Conservation (phyloP, 2,113 vertebrate genomes). For the Paracyprichromis sp. region DNA sequence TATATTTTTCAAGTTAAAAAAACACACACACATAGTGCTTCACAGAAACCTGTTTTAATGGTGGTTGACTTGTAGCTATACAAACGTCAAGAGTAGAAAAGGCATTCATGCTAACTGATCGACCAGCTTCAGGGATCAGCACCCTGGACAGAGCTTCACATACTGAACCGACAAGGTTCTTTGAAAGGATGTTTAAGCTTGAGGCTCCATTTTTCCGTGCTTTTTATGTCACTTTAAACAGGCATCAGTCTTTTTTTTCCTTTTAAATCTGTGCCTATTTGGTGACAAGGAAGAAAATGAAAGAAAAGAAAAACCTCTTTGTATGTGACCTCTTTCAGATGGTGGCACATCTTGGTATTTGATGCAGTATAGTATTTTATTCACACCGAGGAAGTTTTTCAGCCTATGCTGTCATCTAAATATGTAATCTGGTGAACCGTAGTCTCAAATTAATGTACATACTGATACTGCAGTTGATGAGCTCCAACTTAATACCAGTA, state of each 20-base stretch:
- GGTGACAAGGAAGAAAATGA: neutral
- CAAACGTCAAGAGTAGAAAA: neutral
- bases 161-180: neutral
- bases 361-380: neutral
- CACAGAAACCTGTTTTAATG: neutral
- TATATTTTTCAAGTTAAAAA: neutral
- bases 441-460: neutral
- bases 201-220: neutral
- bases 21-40: neutral
- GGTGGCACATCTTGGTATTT: neutral
- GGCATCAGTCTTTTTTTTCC: neutral
- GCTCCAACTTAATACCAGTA: neutral
- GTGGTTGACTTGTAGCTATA: neutral
- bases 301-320: neutral
- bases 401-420: neutral
- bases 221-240: neutral
- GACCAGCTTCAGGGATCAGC: neutral
- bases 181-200: neutral
- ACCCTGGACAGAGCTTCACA: conserved; percentile 13
- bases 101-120: neutral
- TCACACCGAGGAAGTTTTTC: neutral
- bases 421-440: neutral
- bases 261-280: neutral
- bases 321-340: neutral
- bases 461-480: neutral